phyloP scores from a whole-genome alignment of 92 coral and sea anemone genomes.

The Metridium senile region DNA sequence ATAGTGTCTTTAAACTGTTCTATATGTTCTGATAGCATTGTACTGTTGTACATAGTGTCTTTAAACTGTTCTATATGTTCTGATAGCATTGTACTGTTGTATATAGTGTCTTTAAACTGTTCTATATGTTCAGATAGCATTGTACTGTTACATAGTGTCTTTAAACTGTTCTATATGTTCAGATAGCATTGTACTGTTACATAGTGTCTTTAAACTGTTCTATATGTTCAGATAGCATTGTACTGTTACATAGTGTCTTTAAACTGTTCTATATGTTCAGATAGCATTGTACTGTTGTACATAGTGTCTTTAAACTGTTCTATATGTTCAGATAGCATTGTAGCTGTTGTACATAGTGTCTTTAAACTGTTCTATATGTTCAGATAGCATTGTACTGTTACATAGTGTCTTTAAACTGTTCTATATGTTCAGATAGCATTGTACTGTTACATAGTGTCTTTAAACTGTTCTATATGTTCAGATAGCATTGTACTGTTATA shows the following conservation, averaged over 20 bases:
- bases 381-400: not conserved
- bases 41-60: not conserved
- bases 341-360: too few species aligned
- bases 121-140: not conserved
- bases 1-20: not conserved
- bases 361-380: not conserved
- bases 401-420: constrained; percentile 12
- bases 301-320: not conserved
- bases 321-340: not conserved
- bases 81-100: not conserved
- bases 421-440: not conserved
- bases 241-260: constrained; percentile 6
- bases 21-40: not conserved
- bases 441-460: constrained; percentile 6
- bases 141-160: constrained; percentile 5
- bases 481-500: constrained; percentile 8
- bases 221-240: not conserved
- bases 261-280: not conserved
- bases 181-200: not conserved
- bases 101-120: not conserved
- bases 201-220: constrained; percentile 10
- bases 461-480: not conserved
- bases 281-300: not conserved
- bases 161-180: not conserved
- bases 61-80: not conserved